Evolutionary conservation across 2,797 vertebrate species (phyloP), one percentile per base, ranked within the genome.

Genomic region (Oceanodroma leucorhoa): DNA sequence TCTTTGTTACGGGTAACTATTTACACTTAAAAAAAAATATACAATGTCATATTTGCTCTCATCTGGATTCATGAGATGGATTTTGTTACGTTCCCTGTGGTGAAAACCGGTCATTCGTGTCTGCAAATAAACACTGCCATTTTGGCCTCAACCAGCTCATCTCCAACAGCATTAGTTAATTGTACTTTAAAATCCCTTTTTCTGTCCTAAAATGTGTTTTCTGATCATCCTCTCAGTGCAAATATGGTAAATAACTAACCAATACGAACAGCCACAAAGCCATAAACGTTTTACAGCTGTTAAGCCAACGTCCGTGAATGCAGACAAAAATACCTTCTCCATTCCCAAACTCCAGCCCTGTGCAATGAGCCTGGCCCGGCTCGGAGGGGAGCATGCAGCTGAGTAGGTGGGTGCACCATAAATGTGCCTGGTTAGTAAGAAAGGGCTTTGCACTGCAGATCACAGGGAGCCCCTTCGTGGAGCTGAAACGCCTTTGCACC

Each of bases 401-500:
- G 1, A 45, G 75, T 3, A 54, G 38, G 29, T 75, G 71, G 75
- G 88, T 77, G 83, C 76, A 61, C 87, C 57, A 32, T 32, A 55
- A 87, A 76, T 18, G 73, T 51, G 77, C 45, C 73, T 53, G 10
- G 10, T 20, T 66, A 2, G 30, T 48, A 13, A 61, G 90, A 77
- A 94, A 73, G 46, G 50, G 66, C 58, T 82, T 70, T 61, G 73
- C 90, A 83, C 65, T 10, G 10, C 85, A 87, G 88, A 93, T 94
- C 81, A 50, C 95, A 96, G 95, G 76, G 91, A 95, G 80, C 94
- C 93, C 83, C 91, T 94, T 90, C 89, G 80, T 93, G 93, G 93
- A 94, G 94, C 93, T 89, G 88, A 46, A 95, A 90, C 32, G 94
- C 70, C 92, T 97, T 88, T 95, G 95, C 95, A 96, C 82, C 79